Conservation (phyloP, 2,797 vertebrate genomes). For the Dallia pectoralis region DNA sequence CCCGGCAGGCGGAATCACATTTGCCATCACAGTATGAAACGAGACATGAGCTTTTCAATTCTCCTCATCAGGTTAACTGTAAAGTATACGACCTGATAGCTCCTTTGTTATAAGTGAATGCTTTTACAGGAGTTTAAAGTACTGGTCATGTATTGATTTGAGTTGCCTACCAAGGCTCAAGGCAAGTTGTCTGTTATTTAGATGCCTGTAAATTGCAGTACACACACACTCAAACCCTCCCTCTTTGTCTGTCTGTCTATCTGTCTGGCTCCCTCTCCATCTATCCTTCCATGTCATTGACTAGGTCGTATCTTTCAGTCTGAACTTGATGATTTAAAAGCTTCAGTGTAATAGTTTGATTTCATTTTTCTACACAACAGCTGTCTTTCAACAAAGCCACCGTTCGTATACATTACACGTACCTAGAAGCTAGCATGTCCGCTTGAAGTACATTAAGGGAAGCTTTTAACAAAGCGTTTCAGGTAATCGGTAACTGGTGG, state of each 20-base stretch:
- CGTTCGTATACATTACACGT: not conserved
- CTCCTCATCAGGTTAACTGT: constrained; percentile 47
- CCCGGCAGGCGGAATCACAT: constrained; percentile 41
- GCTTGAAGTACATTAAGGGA: not conserved
- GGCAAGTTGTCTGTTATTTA: not conserved
- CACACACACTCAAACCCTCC: not conserved
- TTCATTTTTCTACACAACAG: not conserved
- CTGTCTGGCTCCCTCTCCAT: too few species aligned
- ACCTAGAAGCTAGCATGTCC: not conserved
- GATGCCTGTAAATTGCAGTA: not conserved
- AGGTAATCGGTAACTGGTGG: not conserved
- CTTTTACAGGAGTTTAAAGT: constrained; percentile 23
- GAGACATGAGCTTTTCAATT: constrained; percentile 31
- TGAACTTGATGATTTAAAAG: not conserved
- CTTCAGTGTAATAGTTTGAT: not conserved
- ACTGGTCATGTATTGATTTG: not conserved
- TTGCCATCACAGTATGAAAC: constrained; percentile 38
- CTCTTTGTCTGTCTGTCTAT: too few species aligned
- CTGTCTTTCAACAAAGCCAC: not conserved
- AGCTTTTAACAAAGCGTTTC: not conserved
- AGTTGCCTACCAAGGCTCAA: not conserved
- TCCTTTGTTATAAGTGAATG: constrained; percentile 24
- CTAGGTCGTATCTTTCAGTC: not conserved
- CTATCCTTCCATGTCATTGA: not conserved
- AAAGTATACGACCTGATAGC: constrained; percentile 20